Percentiles rank a stretch among this genome's conserved stretches.
Conservation (phyloP, 2,888 invertebrate genomes). For the Drepana falcataria region DNA sequence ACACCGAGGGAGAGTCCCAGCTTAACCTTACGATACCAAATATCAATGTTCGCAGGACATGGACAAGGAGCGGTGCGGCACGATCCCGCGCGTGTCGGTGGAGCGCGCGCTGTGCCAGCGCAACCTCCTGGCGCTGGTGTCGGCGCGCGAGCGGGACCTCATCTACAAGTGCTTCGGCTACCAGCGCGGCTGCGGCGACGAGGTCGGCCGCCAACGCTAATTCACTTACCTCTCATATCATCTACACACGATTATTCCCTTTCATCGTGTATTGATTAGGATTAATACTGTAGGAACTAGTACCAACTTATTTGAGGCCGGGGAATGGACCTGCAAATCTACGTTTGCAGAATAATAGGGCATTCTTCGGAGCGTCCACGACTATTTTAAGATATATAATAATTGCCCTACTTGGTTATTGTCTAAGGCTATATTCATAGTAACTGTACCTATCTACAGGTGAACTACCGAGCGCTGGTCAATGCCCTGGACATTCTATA, state of each 20-base stretch:
- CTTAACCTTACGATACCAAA: too few species aligned
- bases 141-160: conserved; percentile 82
- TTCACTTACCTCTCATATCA: neutral
- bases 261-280: too few species aligned
- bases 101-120: conserved; percentile 82
- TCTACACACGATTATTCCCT: too few species aligned
- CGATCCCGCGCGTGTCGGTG: conserved; percentile 81
- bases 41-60: conserved; percentile 78
- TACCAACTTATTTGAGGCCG: too few species aligned
- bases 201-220: conserved; percentile 35
- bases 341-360: too few species aligned
- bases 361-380: too few species aligned
- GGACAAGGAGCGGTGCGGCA: conserved; percentile 83
- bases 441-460: conserved; percentile 42
- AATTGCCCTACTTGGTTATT: too few species aligned
- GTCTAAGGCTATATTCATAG: neutral
- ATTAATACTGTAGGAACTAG: too few species aligned
- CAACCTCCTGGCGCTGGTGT: conserved; percentile 81
- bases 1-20: too few species aligned
- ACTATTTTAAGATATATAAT: too few species aligned
- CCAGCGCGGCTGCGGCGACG: conserved; percentile 75
- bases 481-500: conserved; percentile 82
- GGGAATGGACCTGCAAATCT: too few species aligned
- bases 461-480: conserved; percentile 85
- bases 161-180: conserved; percentile 86